phyloP scores from a whole-genome alignment of 1,140 invertebrate species.

The Lasioglossum albipes region DNA sequence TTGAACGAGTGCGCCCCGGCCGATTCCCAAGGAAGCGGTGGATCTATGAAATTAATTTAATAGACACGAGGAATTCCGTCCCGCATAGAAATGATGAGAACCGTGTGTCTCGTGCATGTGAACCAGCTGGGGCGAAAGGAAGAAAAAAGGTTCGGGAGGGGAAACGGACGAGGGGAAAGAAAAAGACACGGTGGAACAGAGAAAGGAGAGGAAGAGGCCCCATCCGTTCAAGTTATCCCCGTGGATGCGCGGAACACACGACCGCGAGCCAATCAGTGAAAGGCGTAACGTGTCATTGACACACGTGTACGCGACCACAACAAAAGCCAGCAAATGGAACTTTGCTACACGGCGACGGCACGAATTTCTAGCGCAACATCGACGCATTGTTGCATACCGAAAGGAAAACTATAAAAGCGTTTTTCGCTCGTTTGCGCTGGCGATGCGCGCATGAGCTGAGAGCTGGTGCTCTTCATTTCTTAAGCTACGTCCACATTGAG shows the following conservation, averaged over 20 bases:
- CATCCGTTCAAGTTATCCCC: constrained; percentile 63
- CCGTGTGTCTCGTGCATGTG: constrained; percentile 27
- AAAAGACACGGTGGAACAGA: constrained; percentile 19
- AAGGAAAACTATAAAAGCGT: no score
- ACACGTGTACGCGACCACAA: constrained; percentile 22
- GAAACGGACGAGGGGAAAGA: constrained; percentile 3
- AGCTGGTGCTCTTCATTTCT: no score
- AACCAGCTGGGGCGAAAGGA: constrained; percentile 23
- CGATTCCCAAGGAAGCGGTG: constrained; percentile 34
- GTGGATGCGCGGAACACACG: constrained; percentile 37
- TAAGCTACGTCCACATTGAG: no score
- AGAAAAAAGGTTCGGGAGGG: constrained; percentile 6
- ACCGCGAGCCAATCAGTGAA: constrained; percentile 49
- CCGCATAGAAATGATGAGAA: constrained; percentile 41
- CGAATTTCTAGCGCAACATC: background rate
- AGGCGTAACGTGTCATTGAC: constrained; percentile 54
- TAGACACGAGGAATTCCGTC: constrained; percentile 14
- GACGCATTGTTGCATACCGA: background rate
- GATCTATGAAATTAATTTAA: constrained; percentile 47
- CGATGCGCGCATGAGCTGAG: no score
- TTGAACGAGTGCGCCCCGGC: constrained; percentile 1
- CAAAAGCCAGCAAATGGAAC: background rate
- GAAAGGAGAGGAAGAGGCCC: constrained; percentile 53
- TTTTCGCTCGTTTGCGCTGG: no score
- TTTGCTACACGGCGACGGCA: background rate